These are phyloP conservation scores for Epirrhoe tristata DNA, from an alignment of 2,888 invertebrate species.

Conservation along the genomic window DNA sequence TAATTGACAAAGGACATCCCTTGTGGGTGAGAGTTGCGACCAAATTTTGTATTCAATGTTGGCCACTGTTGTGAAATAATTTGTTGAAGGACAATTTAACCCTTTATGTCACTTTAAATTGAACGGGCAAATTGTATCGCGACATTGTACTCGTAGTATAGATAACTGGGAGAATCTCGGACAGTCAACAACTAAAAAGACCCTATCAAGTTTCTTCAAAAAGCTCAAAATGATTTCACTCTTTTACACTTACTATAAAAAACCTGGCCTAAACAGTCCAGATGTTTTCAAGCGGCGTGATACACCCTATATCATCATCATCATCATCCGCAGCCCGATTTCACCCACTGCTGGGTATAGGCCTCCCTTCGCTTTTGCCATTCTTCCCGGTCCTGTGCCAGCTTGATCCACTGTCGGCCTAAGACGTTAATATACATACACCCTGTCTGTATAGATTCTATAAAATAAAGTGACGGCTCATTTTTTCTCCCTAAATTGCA, in stretches of 20 bases:
- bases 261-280: no score
- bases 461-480: conserved; percentile 16
- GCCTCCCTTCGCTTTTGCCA: no score
- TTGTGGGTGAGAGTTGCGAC: conserved; percentile 32
- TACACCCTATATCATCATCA: no score
- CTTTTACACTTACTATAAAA: no score
- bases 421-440: no score
- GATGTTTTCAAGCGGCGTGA: no score
- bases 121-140: not conserved
- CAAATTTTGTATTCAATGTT: not conserved
- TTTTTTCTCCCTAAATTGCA: conserved; percentile 35
- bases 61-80: conserved; percentile 13
- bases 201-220: no score
- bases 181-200: not conserved
- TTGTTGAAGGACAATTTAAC: conserved; percentile 4
- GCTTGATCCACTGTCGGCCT: no score
- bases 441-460: not conserved
- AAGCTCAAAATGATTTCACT: no score
- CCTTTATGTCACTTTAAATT: not conserved
- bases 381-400: no score
- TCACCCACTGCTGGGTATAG: no score
- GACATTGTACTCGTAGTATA: not conserved
- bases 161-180: not conserved
- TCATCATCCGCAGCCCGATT: no score
- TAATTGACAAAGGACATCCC: conserved; percentile 56